Conservation (phyloP, 2,797 vertebrate species). For the Triplophysa yarkandensis region DNA sequence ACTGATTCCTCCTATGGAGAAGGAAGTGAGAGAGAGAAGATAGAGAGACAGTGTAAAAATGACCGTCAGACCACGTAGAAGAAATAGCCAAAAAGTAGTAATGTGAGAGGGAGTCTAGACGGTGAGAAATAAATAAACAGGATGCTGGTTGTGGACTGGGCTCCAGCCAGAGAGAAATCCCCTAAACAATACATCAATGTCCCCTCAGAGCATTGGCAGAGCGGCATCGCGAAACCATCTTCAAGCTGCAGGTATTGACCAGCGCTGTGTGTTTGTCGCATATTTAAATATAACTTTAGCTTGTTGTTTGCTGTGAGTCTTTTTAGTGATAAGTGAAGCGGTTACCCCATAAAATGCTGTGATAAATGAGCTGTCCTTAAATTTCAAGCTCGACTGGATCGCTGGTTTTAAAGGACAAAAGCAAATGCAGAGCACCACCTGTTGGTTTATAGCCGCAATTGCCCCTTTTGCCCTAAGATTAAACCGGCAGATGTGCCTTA, state of each 20-base stretch:
- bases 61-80: slow-evolving; percentile 15
- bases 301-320: not conserved
- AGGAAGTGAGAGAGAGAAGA: not conserved
- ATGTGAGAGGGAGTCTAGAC: slow-evolving; percentile 5
- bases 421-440: slow-evolving; percentile 47
- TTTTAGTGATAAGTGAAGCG: slow-evolving; percentile 6
- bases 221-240: not conserved
- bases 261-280: not conserved
- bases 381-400: slow-evolving; percentile 3
- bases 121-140: slow-evolving; percentile 36
- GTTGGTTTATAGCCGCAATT: slow-evolving; percentile 45
- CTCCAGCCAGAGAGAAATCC: slow-evolving; percentile 7
- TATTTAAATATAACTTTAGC: slow-evolving; percentile 12
- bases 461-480: slow-evolving; percentile 28
- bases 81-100: not conserved
- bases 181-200: slow-evolving; percentile 33
- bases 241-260: slow-evolving; percentile 6
- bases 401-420: slow-evolving; percentile 34
- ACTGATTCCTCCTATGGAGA: not conserved
- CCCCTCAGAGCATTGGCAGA: not conserved
- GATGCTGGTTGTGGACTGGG: slow-evolving; percentile 6
- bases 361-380: slow-evolving; percentile 5
- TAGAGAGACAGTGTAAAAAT: not conserved
- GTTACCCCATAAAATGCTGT: slow-evolving; percentile 24
- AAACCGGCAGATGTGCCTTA: not conserved